Evolutionary conservation across 1,140 invertebrate genomes (phyloP).

Genomic region (Cepaea nemoralis): DNA sequence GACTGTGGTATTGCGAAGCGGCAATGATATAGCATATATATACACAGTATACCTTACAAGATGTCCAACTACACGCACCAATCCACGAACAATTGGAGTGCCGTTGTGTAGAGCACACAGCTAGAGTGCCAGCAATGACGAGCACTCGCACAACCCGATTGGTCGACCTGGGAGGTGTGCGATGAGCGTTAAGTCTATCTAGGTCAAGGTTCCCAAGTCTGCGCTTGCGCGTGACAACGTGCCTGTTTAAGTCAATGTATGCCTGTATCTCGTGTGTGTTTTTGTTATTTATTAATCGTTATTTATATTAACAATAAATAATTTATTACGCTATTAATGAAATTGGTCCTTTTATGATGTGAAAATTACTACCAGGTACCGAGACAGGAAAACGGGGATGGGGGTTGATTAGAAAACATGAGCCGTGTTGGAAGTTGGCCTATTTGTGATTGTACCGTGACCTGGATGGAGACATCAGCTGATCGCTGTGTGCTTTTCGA

Average conservation of each 20-base stretch:
- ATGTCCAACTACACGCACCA: no score
- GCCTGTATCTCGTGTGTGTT: not conserved
- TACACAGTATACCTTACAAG: no score
- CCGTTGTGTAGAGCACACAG: no score
- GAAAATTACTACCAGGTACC: no score
- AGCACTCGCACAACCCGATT: no score
- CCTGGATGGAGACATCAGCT: not conserved
- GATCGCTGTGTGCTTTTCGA: not conserved
- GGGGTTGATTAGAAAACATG: not conserved
- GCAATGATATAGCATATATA: no score
- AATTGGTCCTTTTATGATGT: no score
- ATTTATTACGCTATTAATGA: not conserved
- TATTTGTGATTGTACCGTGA: not conserved
- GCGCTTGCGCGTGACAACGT: not conserved
- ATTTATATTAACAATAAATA: no score
- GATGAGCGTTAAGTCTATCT: not conserved
- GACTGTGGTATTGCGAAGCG: no score
- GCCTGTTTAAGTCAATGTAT: not conserved
- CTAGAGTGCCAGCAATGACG: no score
- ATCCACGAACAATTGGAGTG: no score
- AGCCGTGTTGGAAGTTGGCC: not conserved
- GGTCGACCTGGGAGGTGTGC: not conserved
- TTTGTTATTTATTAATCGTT: not conserved
- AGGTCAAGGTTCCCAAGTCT: not conserved
- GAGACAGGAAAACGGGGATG: not conserved